Base-by-base conservation (phyloP, 2,797 vertebrate species). In the Chrosomus eos region DNA sequence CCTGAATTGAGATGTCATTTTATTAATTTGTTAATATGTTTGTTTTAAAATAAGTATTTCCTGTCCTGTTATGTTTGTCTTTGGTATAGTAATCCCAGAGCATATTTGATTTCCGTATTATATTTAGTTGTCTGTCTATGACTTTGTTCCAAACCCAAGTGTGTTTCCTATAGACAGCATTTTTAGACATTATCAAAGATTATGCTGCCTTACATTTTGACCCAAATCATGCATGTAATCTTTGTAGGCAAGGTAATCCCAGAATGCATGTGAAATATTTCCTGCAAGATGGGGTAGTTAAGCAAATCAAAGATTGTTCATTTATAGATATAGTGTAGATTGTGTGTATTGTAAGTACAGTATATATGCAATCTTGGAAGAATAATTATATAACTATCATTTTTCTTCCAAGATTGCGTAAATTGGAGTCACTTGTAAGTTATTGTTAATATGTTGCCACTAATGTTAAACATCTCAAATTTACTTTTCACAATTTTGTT, bases 31-130 rank as follows among this genome's bases (percentile, higher is more conserved):
- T n/a, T n/a, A n/a, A n/a, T n/a, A n/a, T 14, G 10, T 26, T 5
- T 2, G 9, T 26, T 60, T 26, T 60, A 8, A 1, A 23, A 10
- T n/a, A 5, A 58, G 9, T n/a, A 26, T 60, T 66, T 80, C 26
- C 9, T 53, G 81, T 73, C n/a, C 11, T 74, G 40, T 71, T 5
- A 7, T 85, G 74, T 26, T 51, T 75, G 38, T 74, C 51, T 51
- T 73, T 76, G 51, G 28, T 71, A 36, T 18, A 53, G 80, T 83
- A 80, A 80, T 80, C 31, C 55, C 64, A 78, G 36, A 53, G 36
- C n/a, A 51, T 43, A 13, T 55, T 9, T 58, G 60, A 55, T 70
- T 55, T 76, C 5, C 7, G 38, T 40, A 11, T 48, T 74, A n/a
- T 76, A 38, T 66, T 40, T 36, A 16, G 10, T 40, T 58, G 5